Percentiles rank a stretch among this genome's conserved stretches.
Conservation (phyloP, 2,797 vertebrate genomes). For the Hippocampus kuda region DNA sequence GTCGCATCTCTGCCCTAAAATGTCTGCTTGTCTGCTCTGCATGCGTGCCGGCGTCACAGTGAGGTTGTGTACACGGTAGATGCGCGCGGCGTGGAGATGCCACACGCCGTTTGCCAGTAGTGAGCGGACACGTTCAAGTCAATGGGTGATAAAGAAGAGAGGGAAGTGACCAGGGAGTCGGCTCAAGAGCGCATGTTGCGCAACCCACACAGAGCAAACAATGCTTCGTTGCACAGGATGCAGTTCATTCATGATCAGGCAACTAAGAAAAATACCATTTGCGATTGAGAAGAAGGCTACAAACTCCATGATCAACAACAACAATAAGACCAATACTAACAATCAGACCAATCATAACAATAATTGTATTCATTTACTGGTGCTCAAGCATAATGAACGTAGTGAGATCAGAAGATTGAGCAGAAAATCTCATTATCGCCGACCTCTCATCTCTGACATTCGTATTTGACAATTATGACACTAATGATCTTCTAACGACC, state of each 20-base stretch:
- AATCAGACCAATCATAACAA: background rate
- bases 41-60: constrained; percentile 9
- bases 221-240: background rate
- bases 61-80: background rate
- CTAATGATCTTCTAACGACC: constrained; percentile 5
- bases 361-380: background rate
- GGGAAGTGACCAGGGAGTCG: background rate
- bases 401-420: background rate
- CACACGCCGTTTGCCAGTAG: constrained; percentile 36
- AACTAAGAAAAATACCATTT: background rate
- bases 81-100: constrained; percentile 5
- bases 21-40: constrained; percentile 8
- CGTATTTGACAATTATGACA: background rate
- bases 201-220: constrained; percentile 9
- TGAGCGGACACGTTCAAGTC: constrained; percentile 30
- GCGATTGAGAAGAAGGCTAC: background rate
- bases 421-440: background rate
- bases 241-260: background rate
- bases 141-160: constrained; percentile 26
- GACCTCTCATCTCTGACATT: background rate
- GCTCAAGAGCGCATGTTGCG: constrained; percentile 4
- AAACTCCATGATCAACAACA: background rate
- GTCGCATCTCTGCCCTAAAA: constrained; percentile 14
- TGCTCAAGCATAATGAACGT: background rate
- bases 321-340: background rate